Conservation (phyloP, 2,888 invertebrate species). For the Heliothis peltigera region DNA sequence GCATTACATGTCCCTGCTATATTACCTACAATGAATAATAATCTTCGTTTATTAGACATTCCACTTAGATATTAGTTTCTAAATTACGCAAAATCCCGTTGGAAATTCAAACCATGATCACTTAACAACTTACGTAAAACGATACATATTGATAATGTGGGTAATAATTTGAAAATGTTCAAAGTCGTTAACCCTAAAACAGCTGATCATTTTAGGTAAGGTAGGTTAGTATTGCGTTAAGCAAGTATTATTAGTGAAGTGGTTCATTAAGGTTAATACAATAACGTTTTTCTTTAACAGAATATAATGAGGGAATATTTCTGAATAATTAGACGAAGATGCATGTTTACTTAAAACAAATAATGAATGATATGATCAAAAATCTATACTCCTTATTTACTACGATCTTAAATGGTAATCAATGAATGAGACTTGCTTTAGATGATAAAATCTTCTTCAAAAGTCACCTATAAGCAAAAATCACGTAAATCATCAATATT, state of each 20-base stretch:
- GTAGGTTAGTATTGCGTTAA: slow-evolving; percentile 16
- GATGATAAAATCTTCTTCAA: too few relatives aligned
- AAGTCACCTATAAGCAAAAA: too few relatives aligned
- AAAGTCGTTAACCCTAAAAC: slow-evolving; percentile 52
- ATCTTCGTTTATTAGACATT: background rate
- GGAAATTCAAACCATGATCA: slow-evolving; percentile 10
- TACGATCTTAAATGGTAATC: background rate
- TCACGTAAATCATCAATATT: background rate
- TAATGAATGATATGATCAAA: background rate
- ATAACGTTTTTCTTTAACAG: background rate
- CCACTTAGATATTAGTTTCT: background rate
- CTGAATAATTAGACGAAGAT: too few relatives aligned
- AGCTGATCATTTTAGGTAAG: slow-evolving; percentile 17
- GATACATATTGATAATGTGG: slow-evolving; percentile 22
- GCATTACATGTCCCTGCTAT: background rate
- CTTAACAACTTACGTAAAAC: slow-evolving; percentile 19
- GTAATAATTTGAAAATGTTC: slow-evolving; percentile 34
- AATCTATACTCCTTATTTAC: background rate
- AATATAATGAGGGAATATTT: too few relatives aligned
- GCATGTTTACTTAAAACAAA: too few relatives aligned
- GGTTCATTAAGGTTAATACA: slow-evolving; percentile 25
- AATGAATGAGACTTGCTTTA: too few relatives aligned
- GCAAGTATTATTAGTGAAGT: slow-evolving; percentile 10
- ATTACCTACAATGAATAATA: too few relatives aligned
- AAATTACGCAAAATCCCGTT: slow-evolving; percentile 4